Conservation (phyloP, 2,888 invertebrate genomes). For the Koerneria pararmatus region DNA sequence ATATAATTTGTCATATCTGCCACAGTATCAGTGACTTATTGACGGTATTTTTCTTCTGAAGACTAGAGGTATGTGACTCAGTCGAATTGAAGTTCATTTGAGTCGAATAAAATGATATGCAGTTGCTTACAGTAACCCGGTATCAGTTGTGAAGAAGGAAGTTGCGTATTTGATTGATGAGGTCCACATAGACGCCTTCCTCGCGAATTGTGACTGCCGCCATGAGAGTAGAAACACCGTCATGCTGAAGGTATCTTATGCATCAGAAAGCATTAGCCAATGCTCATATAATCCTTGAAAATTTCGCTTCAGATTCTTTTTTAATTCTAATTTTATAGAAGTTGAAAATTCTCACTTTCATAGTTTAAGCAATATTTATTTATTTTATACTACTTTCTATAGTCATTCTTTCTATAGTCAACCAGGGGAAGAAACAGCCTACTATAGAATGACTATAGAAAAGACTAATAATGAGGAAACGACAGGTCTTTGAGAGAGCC, state of each 20-base stretch:
- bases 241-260: conserved; percentile 46
- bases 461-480: no score
- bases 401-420: no score
- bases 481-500: no score
- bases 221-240: conserved; percentile 56
- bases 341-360: background rate
- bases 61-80: no score
- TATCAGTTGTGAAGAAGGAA: conserved; percentile 44
- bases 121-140: conserved; percentile 46
- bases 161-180: conserved; percentile 46
- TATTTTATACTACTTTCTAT: background rate
- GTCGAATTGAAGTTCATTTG: no score
- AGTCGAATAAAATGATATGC: background rate
- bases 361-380: no score
- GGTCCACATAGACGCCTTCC: conserved; percentile 51
- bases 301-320: background rate
- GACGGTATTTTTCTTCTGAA: no score
- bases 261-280: background rate
- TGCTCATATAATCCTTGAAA: background rate
- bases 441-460: no score
- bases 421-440: no score
- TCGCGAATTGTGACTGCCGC: conserved; percentile 57
- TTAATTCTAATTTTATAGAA: conserved; percentile 7
- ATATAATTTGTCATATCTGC: no score
- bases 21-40: no score